Evolutionary conservation across 2,797 vertebrate genomes (phyloP), one percentile per base, ranked within the genome.

Genomic region (Hypotaenidia philippensis): DNA sequence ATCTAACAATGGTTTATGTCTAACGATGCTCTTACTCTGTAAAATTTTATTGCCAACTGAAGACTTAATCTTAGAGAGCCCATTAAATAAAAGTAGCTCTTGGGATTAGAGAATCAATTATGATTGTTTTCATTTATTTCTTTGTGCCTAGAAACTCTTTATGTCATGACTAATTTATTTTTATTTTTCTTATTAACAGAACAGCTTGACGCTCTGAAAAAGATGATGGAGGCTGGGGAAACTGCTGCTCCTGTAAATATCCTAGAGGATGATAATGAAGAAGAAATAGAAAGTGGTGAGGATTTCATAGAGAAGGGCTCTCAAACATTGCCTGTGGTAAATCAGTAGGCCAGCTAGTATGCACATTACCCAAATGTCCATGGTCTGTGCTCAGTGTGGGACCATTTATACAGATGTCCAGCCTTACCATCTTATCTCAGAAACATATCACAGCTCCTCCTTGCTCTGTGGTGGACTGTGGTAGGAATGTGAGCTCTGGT

Each of bases 171-270:
- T 94, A 78, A 90, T 64, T 65, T 82, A 14, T 77, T 77, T 90
- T 29, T 6, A 4, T 92, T 92, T 95, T 78, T 91, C 38, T 23
- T 80, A 57, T 80, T 79, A 94, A 98, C 97, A 99, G 99, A 99
- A 93, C 99, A 99, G 97, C 98, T 99, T 7, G 99, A 99, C 95
- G 98, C 99, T 57, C 98, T 99, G 97, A 99, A 99, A 97, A 99
- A 99, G 94, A 99, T 99, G 98, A 99, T 99, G 99, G 99, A 99
- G 94, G 99, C 99, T 27, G 99, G 99, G 65, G 99, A 99, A 96
- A 99, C 99, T 3, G 98, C 99, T 94, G 98, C 99, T 41, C 98
- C 99, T 3, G 99, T 98, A 40, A 99, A 98, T 96, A 99, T 99
- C 83, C 98, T 99, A 94, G 99, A 99, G 95, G 99, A 99, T 82